Percentiles rank a stretch among this genome's conserved stretches.
Evolutionary conservation across 2,797 vertebrate genomes (phyloP).

Genomic region (Platalea minor): DNA sequence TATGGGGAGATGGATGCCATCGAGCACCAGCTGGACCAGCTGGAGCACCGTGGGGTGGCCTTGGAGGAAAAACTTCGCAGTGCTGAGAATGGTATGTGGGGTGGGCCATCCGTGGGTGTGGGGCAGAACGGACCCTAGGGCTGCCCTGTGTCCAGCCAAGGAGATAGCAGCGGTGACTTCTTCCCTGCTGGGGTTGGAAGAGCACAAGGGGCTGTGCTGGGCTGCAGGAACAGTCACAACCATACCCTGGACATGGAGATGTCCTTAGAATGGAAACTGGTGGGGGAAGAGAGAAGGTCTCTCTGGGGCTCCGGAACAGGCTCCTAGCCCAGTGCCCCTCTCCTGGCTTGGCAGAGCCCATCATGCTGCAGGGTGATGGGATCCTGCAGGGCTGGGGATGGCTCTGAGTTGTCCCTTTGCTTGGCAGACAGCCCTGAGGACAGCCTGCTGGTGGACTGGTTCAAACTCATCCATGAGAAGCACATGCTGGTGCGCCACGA

Average conservation of each 20-base stretch:
- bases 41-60: slow-evolving; percentile 84
- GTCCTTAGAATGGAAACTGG: neutral
- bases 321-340: neutral
- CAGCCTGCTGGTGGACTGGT: slow-evolving; percentile 87
- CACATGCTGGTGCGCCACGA: slow-evolving; percentile 84
- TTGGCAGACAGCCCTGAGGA: slow-evolving; percentile 88
- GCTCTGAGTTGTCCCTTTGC: neutral
- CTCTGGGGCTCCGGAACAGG: neutral
- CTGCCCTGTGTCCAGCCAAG: neutral
- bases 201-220: neutral
- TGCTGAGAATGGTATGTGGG: slow-evolving; percentile 75
- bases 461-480: slow-evolving; percentile 87
- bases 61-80: slow-evolving; percentile 85
- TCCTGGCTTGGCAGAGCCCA: neutral
- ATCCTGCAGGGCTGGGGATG: neutral
- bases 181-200: neutral
- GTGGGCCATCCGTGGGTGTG: neutral
- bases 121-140: neutral
- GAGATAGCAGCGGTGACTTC: neutral
- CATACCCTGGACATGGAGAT: neutral
- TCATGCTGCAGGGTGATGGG: neutral
- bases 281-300: neutral
- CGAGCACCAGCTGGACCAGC: slow-evolving; percentile 79
- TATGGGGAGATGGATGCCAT: slow-evolving; percentile 82
- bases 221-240: neutral